A percentile compares a stretch with the other conserved stretches of the same genome.
These are phyloP conservation scores for Emydocephalus ijimae DNA, from an alignment of 2,113 vertebrate genomes.

Conservation along the genomic window DNA sequence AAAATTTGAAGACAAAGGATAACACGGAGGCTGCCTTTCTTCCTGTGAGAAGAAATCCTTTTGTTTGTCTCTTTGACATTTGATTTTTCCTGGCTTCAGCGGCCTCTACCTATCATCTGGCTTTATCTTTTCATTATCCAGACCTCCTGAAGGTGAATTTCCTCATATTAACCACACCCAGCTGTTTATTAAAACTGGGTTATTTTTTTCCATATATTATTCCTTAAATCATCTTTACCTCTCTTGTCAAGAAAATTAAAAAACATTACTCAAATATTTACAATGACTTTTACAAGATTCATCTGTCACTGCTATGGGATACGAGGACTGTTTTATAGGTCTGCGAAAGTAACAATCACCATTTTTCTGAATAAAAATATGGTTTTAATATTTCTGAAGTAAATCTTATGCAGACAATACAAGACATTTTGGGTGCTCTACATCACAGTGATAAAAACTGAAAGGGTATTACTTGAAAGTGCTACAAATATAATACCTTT, in stretches of 20 bases:
- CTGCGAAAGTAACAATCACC: neutral
- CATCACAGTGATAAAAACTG: neutral
- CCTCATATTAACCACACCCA: neutral
- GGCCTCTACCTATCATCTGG: neutral
- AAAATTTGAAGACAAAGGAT: constrained; percentile 10
- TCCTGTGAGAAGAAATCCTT: neutral
- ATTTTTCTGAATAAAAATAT: neutral
- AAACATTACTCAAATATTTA: neutral
- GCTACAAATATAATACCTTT: neutral
- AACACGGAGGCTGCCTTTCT: neutral
- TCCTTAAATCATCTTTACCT: neutral
- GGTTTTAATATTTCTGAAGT: neutral
- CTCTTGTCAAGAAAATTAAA: neutral
- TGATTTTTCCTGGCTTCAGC: neutral
- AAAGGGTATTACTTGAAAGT: neutral
- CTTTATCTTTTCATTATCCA: neutral
- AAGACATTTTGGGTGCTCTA: neutral
- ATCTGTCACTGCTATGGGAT: neutral
- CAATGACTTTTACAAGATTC: neutral
- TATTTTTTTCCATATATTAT: neutral
- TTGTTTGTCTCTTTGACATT: neutral
- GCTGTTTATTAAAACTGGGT: neutral
- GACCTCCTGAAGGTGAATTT: neutral
- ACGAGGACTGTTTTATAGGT: neutral
- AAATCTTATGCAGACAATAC: neutral